A percentile compares a stretch with the other conserved stretches of the same genome.
Evolutionary conservation across 1,140 invertebrate species (phyloP).

Genomic region (Teleopsis dalmanni): DNA sequence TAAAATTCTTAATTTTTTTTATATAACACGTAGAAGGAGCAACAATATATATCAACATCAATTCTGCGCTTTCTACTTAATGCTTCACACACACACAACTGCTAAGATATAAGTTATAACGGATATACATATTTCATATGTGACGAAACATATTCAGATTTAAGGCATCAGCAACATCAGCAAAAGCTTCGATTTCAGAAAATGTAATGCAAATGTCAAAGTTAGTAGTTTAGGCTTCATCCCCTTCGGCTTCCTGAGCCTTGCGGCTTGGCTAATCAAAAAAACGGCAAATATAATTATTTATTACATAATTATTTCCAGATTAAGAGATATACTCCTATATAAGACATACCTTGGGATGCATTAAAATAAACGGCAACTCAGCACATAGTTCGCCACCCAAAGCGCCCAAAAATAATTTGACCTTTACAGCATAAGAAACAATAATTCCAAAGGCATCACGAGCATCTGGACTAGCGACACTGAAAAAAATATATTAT

Average conservation of each 20-base stretch:
- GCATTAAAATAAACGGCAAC: slow-evolving; percentile 94
- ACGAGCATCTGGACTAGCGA: slow-evolving; percentile 70
- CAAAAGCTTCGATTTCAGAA: slow-evolving; percentile 3
- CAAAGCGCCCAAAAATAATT: slow-evolving; percentile 87
- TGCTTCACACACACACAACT: no score
- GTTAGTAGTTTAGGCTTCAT: no score
- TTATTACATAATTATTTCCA: background rate
- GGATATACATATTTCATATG: no score
- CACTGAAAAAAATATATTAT: slow-evolving; percentile 44
- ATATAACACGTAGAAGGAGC: no score
- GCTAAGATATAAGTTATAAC: no score
- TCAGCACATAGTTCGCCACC: slow-evolving; percentile 92
- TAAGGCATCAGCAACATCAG: slow-evolving; percentile 8
- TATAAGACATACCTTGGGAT: slow-evolving; percentile 65
- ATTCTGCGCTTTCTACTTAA: no score
- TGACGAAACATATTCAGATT: no score
- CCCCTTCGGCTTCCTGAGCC: slow-evolving; percentile 23
- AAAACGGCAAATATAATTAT: background rate
- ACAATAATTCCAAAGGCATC: slow-evolving; percentile 86
- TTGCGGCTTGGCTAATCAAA: slow-evolving; percentile 33
- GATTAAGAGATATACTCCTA: background rate
- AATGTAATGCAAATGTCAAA: background rate
- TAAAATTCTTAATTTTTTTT: no score
- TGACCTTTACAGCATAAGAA: slow-evolving; percentile 88
- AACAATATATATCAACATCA: no score